Percentiles rank a stretch among this genome's conserved stretches.
Conservation (phyloP, 2,113 vertebrate species). For the Lichenostomus cassidix region DNA sequence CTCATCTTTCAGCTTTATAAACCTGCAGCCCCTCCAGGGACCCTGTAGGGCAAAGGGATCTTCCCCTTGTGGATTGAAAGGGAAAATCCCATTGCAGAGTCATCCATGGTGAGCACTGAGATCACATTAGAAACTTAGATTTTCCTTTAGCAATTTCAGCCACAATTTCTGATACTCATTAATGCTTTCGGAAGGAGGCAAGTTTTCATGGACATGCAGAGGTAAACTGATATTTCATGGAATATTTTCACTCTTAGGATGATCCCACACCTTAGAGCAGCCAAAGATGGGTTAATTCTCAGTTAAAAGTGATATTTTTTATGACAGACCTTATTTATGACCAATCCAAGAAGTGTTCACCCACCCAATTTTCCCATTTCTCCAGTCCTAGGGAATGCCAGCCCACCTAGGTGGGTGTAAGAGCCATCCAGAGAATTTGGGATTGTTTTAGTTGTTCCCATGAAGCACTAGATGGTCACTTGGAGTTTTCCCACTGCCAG, state of each 20-base stretch:
- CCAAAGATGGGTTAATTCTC: neutral
- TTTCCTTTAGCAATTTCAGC: neutral
- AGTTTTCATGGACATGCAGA: neutral
- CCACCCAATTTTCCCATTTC: neutral
- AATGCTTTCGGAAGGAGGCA: neutral
- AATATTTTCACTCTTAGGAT: neutral
- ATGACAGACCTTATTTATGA: neutral
- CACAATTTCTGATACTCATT: neutral
- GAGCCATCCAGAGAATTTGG: neutral
- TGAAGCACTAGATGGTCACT: neutral
- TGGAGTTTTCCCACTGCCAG: neutral
- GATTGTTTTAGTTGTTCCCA: neutral
- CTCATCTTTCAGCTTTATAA: neutral
- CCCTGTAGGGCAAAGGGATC: neutral
- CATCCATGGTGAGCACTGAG: accelerated
- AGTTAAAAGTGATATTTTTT: neutral
- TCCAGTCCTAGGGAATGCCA: neutral
- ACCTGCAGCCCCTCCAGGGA: neutral
- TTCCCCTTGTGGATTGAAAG: neutral
- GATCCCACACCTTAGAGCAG: neutral
- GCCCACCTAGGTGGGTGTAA: neutral
- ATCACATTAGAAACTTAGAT: neutral
- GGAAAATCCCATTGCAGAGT: neutral
- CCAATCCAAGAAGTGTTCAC: neutral
- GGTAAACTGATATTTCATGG: neutral